Evolutionary conservation across 1,140 invertebrate genomes (phyloP), one percentile per base, ranked within the genome.

Genomic region (Zaprionus vittiger): DNA sequence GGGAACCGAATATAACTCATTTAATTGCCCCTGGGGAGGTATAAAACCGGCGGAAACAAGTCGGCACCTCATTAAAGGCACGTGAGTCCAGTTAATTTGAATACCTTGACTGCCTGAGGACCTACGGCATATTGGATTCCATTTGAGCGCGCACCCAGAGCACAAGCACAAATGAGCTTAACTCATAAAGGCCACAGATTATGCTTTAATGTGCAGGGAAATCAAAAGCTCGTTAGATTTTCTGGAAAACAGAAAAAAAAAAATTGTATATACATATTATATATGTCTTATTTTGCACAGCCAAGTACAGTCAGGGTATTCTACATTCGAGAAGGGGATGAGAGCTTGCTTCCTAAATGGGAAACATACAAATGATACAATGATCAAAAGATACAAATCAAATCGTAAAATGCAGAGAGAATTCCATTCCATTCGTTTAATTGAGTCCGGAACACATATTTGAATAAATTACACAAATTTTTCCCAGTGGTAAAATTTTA

Each of bases 1-100:
- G 66, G 17, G 28, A 57, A n/a, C 22, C 41, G 37, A 70, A 73
- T 60, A 62, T 75, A 59, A 60, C 34, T 75, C 54, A 71, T 75
- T 63, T 34, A 71, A 71, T 22, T 64, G 67, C 73, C 67, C 44
- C 67, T 6, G 26, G 67, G 60, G 60, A 64, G 60, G 31, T 57
- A 69, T 69, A 74, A 74, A 74, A 52, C 38, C 38, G 38, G 9
- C 38, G 59, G 37, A 70, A 44, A 63, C 59, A 56, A 63, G 49
- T 71, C 67, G 31, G 41, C 73, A 71, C 59, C 60, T 75, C 60
- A 75, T 75, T 75, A 75, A 60, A 59, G 52, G 34, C 59, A 62
- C 44, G 44, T 47, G 65, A 67, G 65, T 49, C 38, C n/a, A 59
- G 67, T 64, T 71, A 28, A 75, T 71, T 41, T 56, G 22, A n/a